phyloP scores from a whole-genome alignment of 92 coral and sea anemone species.

The Epizoanthus rinbou region DNA sequence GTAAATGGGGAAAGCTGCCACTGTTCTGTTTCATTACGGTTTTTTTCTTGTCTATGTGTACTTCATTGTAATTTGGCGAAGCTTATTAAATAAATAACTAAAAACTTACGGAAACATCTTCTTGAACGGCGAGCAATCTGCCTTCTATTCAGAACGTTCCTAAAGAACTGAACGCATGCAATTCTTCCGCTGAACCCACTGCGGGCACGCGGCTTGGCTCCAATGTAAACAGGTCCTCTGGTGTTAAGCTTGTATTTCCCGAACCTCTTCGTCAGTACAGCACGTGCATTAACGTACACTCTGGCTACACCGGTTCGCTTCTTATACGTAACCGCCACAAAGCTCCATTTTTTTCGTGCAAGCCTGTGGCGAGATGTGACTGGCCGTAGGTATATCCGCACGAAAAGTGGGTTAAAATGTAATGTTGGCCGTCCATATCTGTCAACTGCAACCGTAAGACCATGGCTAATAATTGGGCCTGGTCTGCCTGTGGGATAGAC shows the following conservation, averaged over 20 bases:
- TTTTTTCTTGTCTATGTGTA: too few relatives aligned
- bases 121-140: conserved; percentile 24
- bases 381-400: conserved; percentile 57
- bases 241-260: conserved; percentile 19
- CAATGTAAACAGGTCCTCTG: conserved; percentile 33
- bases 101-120: conserved; percentile 35
- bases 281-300: conserved; percentile 50
- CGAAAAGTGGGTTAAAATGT: conserved; percentile 42
- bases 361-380: conserved; percentile 49
- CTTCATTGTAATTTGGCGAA: too few relatives aligned
- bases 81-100: background rate
- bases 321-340: conserved; percentile 66
- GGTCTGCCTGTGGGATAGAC: conserved; percentile 62
- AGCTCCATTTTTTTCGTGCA: conserved; percentile 57
- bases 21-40: too few relatives aligned
- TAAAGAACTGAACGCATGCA: conserved; percentile 31
- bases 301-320: conserved; percentile 54
- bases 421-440: conserved; percentile 54
- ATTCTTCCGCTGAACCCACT: conserved; percentile 30
- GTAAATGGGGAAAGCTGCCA: too few relatives aligned
- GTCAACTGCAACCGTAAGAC: conserved; percentile 70
- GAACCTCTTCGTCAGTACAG: conserved; percentile 7
- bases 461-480: conserved; percentile 60
- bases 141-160: conserved; percentile 3
- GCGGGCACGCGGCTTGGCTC: conserved; percentile 28